phyloP scores from a whole-genome alignment of 2,888 invertebrate genomes.

The Periphyllus acericola region DNA sequence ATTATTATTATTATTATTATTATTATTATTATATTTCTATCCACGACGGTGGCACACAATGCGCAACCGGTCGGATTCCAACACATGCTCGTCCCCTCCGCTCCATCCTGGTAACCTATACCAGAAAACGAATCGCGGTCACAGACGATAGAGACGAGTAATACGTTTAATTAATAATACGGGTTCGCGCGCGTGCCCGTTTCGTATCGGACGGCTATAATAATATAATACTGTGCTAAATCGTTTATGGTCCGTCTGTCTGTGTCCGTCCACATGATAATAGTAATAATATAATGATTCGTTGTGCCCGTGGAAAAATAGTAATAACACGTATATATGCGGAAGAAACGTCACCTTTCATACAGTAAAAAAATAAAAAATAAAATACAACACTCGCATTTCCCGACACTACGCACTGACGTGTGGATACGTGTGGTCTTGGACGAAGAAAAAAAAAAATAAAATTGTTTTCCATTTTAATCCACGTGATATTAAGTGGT shows the following conservation, averaged over 20 bases:
- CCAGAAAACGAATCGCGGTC: constrained; percentile 55
- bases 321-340: background rate
- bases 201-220: constrained; percentile 39
- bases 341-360: background rate
- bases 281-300: constrained; percentile 3
- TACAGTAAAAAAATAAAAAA: background rate
- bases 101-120: background rate
- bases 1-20: background rate
- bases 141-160: constrained; percentile 27
- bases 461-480: too few species aligned
- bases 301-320: background rate
- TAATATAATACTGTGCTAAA: constrained; percentile 44
- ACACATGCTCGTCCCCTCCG: background rate
- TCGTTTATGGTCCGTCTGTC: constrained; percentile 39
- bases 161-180: constrained; percentile 57
- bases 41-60: constrained; percentile 6
- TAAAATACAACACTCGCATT: background rate
- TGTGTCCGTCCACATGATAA: background rate
- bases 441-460: too few species aligned
- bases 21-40: background rate
- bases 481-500: too few species aligned
- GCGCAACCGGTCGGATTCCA: constrained; percentile 41
- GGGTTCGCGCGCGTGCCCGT: constrained; percentile 49
- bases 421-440: too few species aligned
- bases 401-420: background rate